Evolutionary conservation across 2,797 vertebrate species (phyloP).

Genomic region (Arctocebus calabarensis): DNA sequence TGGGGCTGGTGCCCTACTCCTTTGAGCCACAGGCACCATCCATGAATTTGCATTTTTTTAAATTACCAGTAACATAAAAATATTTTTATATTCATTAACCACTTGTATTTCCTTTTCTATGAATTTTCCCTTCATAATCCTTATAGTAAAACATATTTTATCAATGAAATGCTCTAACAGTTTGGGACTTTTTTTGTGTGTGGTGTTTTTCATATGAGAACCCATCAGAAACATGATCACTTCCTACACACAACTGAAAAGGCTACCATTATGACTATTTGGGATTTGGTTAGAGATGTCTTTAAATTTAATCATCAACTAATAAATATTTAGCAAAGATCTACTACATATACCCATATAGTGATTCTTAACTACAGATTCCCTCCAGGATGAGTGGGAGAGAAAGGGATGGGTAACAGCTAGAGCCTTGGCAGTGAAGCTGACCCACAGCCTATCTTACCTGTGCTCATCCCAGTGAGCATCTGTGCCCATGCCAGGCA

Average conservation of each 20-base stretch:
- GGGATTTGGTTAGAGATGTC: not conserved
- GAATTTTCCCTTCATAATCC: not conserved
- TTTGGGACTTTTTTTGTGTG: constrained; percentile 16
- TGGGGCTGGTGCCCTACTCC: too few relatives aligned
- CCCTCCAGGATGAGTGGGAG: not conserved
- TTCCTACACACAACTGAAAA: constrained; percentile 2
- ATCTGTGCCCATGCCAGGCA: not conserved
- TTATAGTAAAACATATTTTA: not conserved
- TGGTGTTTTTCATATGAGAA: constrained; percentile 2
- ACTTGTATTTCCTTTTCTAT: not conserved
- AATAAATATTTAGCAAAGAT: not conserved
- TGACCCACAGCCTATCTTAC: not conserved
- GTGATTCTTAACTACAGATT: not conserved
- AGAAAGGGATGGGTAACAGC: not conserved
- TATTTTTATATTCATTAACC: not conserved
- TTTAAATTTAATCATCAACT: constrained; percentile 34
- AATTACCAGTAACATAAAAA: constrained; percentile 30
- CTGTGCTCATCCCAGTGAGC: not conserved
- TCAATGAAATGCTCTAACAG: not conserved
- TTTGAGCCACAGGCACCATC: too few relatives aligned
- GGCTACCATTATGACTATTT: not conserved
- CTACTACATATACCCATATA: not conserved
- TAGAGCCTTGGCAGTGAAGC: not conserved
- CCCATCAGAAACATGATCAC: not conserved
- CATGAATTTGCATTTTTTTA: constrained; percentile 11